Base-by-base conservation (phyloP, 1,140 invertebrate genomes). In the Amyelois transitella region DNA sequence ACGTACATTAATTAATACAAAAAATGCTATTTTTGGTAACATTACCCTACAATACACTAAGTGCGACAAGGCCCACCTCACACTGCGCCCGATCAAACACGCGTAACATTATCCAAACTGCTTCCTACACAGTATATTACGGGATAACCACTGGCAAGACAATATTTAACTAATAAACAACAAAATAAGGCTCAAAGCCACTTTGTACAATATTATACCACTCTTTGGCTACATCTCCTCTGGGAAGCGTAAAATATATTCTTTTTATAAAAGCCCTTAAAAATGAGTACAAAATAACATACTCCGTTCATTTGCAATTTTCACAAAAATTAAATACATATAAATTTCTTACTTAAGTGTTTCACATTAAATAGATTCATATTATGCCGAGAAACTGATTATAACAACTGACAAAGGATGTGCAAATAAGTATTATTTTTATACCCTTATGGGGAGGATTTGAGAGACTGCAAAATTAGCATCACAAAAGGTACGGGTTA, bases 161-260 rank as follows among this genome's bases (percentile, higher is more conserved):
- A 61, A 60, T 60, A 65, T 68, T 52, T 49, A 64, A 75, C 69
- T 70, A 69, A 76, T 60, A 70, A 50, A 73, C 64, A 72, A 69
- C 66, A 55, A 67, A 70, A 64, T 62, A 58, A 60, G 74, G 72
- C 75, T 77, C 69, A 58, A 60, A 77, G 75, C 75, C 72, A 63
- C 59, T 75, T 75, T 75, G 69, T 77, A 77, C 75, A 69, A 64
- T 64, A 32, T 32, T 32, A 66, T 60, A 64, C 56, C 64, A 72
- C 58, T 77, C 75, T 77, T 77, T 75, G 72, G 72, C 66, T 75
- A 65, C 49, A 65, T 72, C 69, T 71, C 70, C 72, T 81, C 73
- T 80, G 72, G 63, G 76, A 80, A 82, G 79, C 79, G 77, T 82
- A 66, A 68, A 65, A 69, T 69, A 62, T 62, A 57, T 28, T 47